A percentile compares a stretch with the other conserved stretches of the same genome.
phyloP scores from a whole-genome alignment of 2,888 invertebrate species.

The Glaucopsyche alexis region DNA sequence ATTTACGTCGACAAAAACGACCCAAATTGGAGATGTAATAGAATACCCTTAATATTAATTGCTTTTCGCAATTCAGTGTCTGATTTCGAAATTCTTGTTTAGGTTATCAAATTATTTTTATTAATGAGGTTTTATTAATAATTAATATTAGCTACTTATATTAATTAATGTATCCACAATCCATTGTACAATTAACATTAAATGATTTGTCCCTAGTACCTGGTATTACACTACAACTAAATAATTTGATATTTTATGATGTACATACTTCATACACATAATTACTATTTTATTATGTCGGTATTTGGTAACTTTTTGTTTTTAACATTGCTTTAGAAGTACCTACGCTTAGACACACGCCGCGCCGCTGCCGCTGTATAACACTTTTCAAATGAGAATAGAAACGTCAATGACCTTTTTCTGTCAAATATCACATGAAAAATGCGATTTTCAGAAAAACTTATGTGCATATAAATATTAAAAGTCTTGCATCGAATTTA shows the following conservation, averaged over 20 bases:
- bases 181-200: neutral
- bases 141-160: neutral
- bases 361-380: too few relatives aligned
- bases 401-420: too few relatives aligned
- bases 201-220: neutral
- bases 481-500: too few relatives aligned
- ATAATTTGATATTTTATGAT: neutral
- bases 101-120: neutral
- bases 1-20: slow-evolving; percentile 3
- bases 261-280: neutral
- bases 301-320: too few relatives aligned
- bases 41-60: slow-evolving; percentile 18
- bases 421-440: too few relatives aligned
- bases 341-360: too few relatives aligned
- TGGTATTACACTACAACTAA: neutral
- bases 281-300: neutral
- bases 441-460: too few relatives aligned
- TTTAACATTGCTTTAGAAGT: too few relatives aligned
- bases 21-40: slow-evolving; percentile 16
- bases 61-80: slow-evolving; percentile 21
- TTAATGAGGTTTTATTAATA: neutral
- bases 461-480: too few relatives aligned
- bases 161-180: neutral
- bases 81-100: slow-evolving; percentile 14
- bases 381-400: too few relatives aligned